Percentiles rank a stretch among this genome's conserved stretches.
Conservation (phyloP, 2,888 invertebrate species). For the Andrena flavipes region DNA sequence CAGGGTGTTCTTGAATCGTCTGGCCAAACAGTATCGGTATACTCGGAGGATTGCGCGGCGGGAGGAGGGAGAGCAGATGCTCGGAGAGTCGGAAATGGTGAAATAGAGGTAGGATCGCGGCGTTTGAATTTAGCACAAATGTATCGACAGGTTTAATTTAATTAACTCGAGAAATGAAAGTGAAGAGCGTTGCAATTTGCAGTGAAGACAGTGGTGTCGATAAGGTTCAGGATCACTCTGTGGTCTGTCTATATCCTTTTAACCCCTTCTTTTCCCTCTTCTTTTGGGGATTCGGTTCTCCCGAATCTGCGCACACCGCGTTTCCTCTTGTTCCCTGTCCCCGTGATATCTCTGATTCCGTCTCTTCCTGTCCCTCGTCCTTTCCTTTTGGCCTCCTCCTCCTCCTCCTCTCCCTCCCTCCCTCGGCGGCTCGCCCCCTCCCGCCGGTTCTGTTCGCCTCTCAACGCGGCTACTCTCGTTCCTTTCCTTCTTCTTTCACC, state of each 20-base stretch:
- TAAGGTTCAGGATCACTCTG: not conserved
- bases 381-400: not conserved
- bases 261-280: slow-evolving; percentile 14
- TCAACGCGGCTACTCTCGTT: slow-evolving; percentile 30
- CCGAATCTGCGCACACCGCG: not conserved
- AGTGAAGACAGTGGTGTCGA: not conserved
- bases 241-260: not conserved
- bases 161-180: no score
- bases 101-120: no score
- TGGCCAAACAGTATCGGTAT: no score
- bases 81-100: no score
- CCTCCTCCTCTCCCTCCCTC: not conserved
- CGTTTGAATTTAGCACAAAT: no score
- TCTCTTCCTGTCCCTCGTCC: slow-evolving; percentile 32
- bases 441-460: not conserved
- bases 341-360: slow-evolving; percentile 29
- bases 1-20: not conserved
- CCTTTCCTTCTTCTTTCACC: slow-evolving; percentile 39
- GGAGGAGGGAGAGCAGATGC: no score
- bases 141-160: no score
- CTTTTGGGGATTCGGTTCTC: not conserved
- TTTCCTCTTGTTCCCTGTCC: not conserved
- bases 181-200: no score
- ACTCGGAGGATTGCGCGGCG: no score
- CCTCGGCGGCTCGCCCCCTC: not conserved